A percentile compares a stretch with the other conserved stretches of the same genome.
These are phyloP conservation scores for Idaea dimidiata DNA, from an alignment of 2,888 invertebrate species.

Conservation along the genomic window DNA sequence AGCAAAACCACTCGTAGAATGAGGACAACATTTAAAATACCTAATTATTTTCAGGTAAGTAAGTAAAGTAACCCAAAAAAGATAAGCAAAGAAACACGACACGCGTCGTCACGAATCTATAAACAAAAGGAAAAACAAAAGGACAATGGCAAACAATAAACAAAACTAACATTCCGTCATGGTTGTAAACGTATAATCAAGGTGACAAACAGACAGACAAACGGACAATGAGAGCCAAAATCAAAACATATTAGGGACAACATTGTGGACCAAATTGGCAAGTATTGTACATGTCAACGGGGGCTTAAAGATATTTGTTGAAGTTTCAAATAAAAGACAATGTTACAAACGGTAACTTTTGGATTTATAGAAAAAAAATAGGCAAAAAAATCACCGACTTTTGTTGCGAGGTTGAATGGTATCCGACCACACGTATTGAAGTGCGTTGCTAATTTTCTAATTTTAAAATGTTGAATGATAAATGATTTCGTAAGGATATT, in stretches of 20 bases:
- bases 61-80: constrained; percentile 23
- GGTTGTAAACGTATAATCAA: constrained; percentile 63
- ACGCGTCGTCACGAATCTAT: constrained; percentile 47
- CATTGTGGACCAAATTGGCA: constrained; percentile 72
- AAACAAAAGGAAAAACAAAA: not conserved
- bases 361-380: constrained; percentile 35
- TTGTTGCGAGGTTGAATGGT: constrained; percentile 60
- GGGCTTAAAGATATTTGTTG: constrained; percentile 46
- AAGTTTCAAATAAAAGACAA: constrained; percentile 50
- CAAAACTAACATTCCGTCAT: constrained; percentile 56
- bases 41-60: not conserved
- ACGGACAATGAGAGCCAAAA: constrained; percentile 62
- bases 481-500: constrained; percentile 9
- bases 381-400: constrained; percentile 30
- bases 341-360: constrained; percentile 47
- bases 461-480: constrained; percentile 37
- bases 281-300: constrained; percentile 62
- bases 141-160: constrained; percentile 43
- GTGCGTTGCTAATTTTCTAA: constrained; percentile 73
- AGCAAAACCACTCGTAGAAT: not conserved
- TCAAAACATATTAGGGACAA: constrained; percentile 76
- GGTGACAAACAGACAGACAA: constrained; percentile 44
- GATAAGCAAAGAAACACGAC: constrained; percentile 57
- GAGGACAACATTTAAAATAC: not conserved
- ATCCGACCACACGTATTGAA: constrained; percentile 68